Conservation (phyloP, 2,113 vertebrate genomes). For the Hemiprocne comata region DNA sequence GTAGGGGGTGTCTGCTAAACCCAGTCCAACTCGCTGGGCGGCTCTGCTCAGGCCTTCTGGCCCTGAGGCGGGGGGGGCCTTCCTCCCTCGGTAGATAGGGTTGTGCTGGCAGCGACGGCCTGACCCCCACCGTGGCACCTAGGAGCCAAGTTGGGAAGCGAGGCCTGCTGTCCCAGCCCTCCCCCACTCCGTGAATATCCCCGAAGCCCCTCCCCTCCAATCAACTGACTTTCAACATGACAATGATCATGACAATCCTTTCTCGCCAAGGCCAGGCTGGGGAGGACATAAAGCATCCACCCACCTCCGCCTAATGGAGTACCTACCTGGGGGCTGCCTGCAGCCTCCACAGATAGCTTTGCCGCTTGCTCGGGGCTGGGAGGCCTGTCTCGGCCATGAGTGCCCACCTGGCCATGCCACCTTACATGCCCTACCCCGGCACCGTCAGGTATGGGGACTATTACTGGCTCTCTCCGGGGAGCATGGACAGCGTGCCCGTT, state of each 20-base stretch:
- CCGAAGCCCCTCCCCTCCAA: not conserved
- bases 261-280: not conserved
- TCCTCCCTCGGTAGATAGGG: not conserved
- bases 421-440: not conserved
- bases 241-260: conserved; percentile 7
- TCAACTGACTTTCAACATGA: conserved; percentile 60
- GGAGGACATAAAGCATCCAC: conserved; percentile 36
- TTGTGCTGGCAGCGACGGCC: not conserved
- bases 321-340: not conserved
- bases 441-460: not conserved
- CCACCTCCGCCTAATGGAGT: not conserved
- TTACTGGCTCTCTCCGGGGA: not conserved
- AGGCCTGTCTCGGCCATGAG: not conserved
- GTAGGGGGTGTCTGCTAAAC: not conserved
- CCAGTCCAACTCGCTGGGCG: accelerated
- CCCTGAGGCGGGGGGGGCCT: not conserved
- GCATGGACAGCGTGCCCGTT: not conserved
- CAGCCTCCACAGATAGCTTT: no score
- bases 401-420: not conserved
- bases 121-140: not conserved
- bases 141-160: not conserved
- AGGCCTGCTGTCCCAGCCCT: not conserved
- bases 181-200: not conserved
- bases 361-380: not conserved
- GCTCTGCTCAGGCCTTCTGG: not conserved